Evolutionary conservation across 2,797 vertebrate genomes (phyloP).

Genomic region (Thaleichthys pacificus): DNA sequence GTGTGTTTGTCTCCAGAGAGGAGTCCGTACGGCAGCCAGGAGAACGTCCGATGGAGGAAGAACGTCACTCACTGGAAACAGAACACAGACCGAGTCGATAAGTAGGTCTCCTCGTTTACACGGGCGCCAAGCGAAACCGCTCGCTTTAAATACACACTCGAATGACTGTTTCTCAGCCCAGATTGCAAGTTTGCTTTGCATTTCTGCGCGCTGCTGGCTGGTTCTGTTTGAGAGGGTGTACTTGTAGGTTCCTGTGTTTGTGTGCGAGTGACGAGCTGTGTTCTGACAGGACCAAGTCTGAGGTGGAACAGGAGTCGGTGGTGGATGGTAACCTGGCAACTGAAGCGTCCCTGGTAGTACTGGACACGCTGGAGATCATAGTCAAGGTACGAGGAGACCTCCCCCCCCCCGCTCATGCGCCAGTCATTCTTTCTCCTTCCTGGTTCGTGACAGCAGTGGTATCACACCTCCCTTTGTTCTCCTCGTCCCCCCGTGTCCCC

Average conservation of each 20-base stretch:
- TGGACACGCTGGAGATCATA: slow-evolving; percentile 89
- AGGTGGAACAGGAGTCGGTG: slow-evolving; percentile 88
- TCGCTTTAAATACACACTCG: slow-evolving; percentile 21
- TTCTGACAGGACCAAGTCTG: slow-evolving; percentile 80
- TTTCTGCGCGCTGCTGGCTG: neutral
- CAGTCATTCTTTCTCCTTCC: neutral
- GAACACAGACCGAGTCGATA: slow-evolving; percentile 86
- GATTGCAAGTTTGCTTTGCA: neutral
- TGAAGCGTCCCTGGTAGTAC: slow-evolving; percentile 84
- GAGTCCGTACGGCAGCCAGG: slow-evolving; percentile 86
- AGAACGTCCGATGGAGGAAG: slow-evolving; percentile 92
- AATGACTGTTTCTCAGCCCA: neutral
- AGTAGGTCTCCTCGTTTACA: slow-evolving; percentile 69
- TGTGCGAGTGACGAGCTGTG: neutral
- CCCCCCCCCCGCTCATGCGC: no score
- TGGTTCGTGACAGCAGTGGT: neutral
- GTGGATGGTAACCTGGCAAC: slow-evolving; percentile 90
- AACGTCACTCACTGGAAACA: slow-evolving; percentile 89
- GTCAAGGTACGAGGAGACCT: slow-evolving; percentile 78
- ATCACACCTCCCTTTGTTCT: neutral
- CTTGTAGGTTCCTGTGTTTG: slow-evolving; percentile 11
- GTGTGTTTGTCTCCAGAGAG: slow-evolving; percentile 73
- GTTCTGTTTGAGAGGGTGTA: neutral
- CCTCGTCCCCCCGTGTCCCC: neutral
- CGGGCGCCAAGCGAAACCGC: slow-evolving; percentile 4